Conservation (phyloP, 1,140 invertebrate species). For the Lordiphosa collinella region DNA sequence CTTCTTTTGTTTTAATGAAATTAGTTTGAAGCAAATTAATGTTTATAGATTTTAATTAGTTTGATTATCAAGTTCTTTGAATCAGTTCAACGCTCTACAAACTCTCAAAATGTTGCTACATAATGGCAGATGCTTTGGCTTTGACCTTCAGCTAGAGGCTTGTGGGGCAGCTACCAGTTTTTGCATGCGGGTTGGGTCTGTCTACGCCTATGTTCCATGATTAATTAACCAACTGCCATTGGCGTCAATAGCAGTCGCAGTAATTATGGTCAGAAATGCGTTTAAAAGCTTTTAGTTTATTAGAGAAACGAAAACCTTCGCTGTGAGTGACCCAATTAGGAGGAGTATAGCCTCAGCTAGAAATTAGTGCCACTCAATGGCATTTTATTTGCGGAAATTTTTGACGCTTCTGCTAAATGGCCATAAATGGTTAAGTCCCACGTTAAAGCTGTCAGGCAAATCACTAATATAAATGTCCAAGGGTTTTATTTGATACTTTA, state of each 20-base stretch:
- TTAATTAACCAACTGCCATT: conserved; percentile 50
- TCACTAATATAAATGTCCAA: conserved; percentile 31
- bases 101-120: not conserved
- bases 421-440: conserved; percentile 38
- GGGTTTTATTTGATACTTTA: conserved; percentile 28
- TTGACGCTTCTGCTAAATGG: conserved; percentile 17
- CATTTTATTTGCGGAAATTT: conserved; percentile 55
- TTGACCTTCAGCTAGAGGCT: not conserved
- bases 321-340: conserved; percentile 32
- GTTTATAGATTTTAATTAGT: conserved; percentile 34
- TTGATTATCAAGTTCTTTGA: conserved; percentile 50
- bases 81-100: conserved; percentile 26
- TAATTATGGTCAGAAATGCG: conserved; percentile 46
- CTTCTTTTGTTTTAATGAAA: conserved; percentile 16
- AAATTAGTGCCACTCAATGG: conserved; percentile 12
- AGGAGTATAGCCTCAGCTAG: not conserved
- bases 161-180: not conserved
- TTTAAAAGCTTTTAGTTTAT: conserved; percentile 34
- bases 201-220: conserved; percentile 37
- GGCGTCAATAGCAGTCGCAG: conserved; percentile 2
- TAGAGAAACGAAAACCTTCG: conserved; percentile 18
- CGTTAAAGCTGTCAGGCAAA: conserved; percentile 40
- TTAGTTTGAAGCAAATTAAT: no score
- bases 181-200: conserved; percentile 41
- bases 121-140: not conserved